Base-by-base conservation (phyloP, 2,113 vertebrate genomes). In the Ranitomeya imitator region DNA sequence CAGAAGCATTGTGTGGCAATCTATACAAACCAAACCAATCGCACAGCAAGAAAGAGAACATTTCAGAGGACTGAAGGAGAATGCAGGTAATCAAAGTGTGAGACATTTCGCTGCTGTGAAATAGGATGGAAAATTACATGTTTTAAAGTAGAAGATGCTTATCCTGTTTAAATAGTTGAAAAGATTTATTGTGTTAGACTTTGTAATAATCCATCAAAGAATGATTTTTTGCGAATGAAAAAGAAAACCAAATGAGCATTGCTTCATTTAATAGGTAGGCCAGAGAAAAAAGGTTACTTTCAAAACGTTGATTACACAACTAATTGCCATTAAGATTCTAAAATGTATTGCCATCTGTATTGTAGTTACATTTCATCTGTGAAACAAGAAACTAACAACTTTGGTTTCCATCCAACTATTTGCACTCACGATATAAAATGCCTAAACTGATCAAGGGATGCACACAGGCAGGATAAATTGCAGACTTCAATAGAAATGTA, bases 11-110 rank as follows among this genome's bases (percentile, higher is more conserved):
- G 67, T 83, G 19, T 55, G 31, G 23, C 81, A 88, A 88, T 83
- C 80, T 84, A 88, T 88, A 83, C 69, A 88, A 84, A 82, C 10
- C 31, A 83, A 83, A 88, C 67, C 80, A 77, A 76, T 78, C 77
- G n/a, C 80, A 77, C 59, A 77, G 80, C 31, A 83, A 65, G 69
- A 84, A 77, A 84, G 31, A 21, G 57, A 88, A 83, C 59, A 83
- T 83, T 88, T 45, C 31, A 61, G 69, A 77, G 69, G n/a, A 55
- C 12, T 65, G 31, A 67, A 23, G 60, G 87, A 52, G 13, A 88
- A 84, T 83, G 37, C 71, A 76, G 80, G 69, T 51, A 88, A 76
- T 88, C 37, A 88, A 54, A 65, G 37, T 67, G 71, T 76, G 73
- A 45, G 60, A 59, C 59, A 88, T 13, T 65, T 88, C 9, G 45